phyloP scores from a whole-genome alignment of 2,113 vertebrate species.

The Oceanites oceanicus region DNA sequence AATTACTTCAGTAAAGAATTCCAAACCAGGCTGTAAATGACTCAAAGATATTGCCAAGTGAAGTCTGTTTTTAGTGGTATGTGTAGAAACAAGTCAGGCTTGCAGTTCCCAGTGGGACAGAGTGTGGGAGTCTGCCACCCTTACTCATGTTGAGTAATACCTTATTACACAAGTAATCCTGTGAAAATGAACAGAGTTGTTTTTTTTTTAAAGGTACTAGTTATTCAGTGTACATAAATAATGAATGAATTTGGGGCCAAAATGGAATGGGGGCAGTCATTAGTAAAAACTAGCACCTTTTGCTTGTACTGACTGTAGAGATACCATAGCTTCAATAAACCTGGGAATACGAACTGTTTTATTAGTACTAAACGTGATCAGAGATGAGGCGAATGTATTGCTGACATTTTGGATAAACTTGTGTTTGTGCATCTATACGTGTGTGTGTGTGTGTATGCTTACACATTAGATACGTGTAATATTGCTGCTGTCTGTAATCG shows the following conservation, averaged over 20 bases:
- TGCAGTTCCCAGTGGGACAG: constrained; percentile 63
- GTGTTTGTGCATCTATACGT: not conserved
- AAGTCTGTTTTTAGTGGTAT: constrained; percentile 60
- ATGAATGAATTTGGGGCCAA: not conserved
- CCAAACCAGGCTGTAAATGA: constrained; percentile 54
- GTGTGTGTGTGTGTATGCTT: not conserved
- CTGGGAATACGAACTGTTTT: not conserved
- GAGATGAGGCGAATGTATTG: not conserved
- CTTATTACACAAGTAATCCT: constrained; percentile 56
- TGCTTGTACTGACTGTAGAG: not conserved
- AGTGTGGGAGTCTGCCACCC: constrained; percentile 60
- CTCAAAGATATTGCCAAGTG: constrained; percentile 42
- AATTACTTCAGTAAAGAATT: constrained; percentile 34
- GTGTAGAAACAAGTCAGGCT: constrained; percentile 62
- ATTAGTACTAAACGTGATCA: not conserved
- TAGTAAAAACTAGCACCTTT: not conserved
- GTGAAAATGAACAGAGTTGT: constrained; percentile 4
- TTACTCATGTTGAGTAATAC: constrained; percentile 67
- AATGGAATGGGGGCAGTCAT: not conserved
- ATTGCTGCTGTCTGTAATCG: not conserved
- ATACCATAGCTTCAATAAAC: not conserved
- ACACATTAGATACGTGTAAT: rapidly evolving
- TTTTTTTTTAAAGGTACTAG: not conserved
- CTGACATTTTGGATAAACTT: not conserved
- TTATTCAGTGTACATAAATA: constrained; percentile 13